Percentiles rank a stretch among this genome's conserved stretches.
These are phyloP conservation scores for Choristoneura fumiferana DNA, from an alignment of 1,140 invertebrate species.

Conservation along the genomic window DNA sequence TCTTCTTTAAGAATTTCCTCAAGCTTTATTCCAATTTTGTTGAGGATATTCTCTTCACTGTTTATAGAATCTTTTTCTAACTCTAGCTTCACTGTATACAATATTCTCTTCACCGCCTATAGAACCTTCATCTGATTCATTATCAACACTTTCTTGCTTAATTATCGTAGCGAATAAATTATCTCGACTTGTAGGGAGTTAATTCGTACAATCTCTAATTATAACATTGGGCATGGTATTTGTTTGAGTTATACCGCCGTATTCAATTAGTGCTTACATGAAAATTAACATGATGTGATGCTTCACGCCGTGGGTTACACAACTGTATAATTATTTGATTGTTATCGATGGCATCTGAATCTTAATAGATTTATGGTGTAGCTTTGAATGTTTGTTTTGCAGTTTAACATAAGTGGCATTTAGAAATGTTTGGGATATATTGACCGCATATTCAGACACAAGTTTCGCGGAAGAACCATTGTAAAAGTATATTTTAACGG, in stretches of 20 bases:
- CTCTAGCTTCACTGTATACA: no score
- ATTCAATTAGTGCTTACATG: no score
- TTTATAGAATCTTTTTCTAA: slow-evolving; percentile 26
- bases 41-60: slow-evolving; percentile 31
- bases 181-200: slow-evolving; percentile 7
- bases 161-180: slow-evolving; percentile 15
- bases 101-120: slow-evolving; percentile 32
- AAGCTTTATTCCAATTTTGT: slow-evolving; percentile 12
- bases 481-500: no score
- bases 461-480: no score
- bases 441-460: no score
- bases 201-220: background rate
- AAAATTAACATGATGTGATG: no score
- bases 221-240: background rate
- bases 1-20: slow-evolving; percentile 4
- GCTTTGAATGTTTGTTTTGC: background rate
- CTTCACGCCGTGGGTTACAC: background rate
- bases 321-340: slow-evolving; percentile 7
- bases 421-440: no score
- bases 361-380: background rate
- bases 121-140: slow-evolving; percentile 33
- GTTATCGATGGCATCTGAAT: background rate
- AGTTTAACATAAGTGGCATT: background rate
- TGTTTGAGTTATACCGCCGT: no score
- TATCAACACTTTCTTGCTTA: slow-evolving; percentile 43